Conservation (phyloP, 1,140 invertebrate species). For the Atopsyche davidsoni region DNA sequence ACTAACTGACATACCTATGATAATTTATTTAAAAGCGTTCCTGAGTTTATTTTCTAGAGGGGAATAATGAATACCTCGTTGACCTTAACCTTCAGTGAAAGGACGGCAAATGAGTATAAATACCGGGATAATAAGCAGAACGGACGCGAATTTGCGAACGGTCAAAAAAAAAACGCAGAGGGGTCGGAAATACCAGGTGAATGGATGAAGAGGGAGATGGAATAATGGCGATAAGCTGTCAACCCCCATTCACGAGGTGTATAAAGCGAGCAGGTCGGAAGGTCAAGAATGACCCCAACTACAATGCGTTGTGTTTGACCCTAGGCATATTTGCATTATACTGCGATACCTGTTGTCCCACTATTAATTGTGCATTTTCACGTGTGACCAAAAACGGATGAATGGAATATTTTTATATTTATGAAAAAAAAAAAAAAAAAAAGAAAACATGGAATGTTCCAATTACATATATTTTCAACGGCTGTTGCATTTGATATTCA, state of each 20-base stretch:
- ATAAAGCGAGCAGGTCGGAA: conserved; percentile 18
- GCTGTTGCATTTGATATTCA: too few relatives aligned
- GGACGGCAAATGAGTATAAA: conserved; percentile 11
- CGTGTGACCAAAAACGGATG: too few relatives aligned
- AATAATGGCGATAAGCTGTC: conserved; percentile 1
- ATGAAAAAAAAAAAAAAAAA: too few relatives aligned
- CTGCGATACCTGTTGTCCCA: conserved; percentile 2
- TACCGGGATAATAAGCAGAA: background rate
- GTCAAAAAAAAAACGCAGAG: background rate
- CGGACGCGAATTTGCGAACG: conserved; percentile 17
- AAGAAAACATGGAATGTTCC: too few relatives aligned
- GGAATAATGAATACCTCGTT: conserved; percentile 16
- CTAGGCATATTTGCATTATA: conserved; percentile 10
- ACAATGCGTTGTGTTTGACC: background rate
- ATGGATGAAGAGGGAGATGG: background rate
- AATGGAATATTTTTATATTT: too few relatives aligned
- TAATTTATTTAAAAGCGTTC: too few relatives aligned
- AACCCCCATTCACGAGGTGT: background rate
- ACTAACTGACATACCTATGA: too few relatives aligned
- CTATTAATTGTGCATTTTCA: too few relatives aligned
- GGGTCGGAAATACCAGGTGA: background rate
- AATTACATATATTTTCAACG: too few relatives aligned
- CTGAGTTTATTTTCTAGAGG: too few relatives aligned
- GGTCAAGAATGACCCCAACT: conserved; percentile 22
- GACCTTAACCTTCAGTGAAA: conserved; percentile 28